Evolutionary conservation across 2,797 vertebrate genomes (phyloP).

Genomic region (Rhabdomys pumilio): DNA sequence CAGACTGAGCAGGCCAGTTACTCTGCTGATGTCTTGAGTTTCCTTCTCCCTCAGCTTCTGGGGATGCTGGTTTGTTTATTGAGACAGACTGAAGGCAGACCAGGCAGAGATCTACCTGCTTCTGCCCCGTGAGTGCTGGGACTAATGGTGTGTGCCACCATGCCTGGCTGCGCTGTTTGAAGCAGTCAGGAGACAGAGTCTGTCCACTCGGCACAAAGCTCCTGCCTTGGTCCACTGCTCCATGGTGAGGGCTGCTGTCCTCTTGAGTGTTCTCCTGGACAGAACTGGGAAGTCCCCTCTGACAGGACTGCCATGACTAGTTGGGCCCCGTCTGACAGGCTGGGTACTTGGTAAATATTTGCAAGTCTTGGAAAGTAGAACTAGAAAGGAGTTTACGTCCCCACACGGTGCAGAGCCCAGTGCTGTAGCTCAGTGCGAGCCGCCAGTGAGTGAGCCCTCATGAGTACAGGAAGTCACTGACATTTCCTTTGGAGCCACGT

Average conservation of each 20-base stretch:
- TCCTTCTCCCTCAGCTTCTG: background rate
- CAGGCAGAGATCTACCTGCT: background rate
- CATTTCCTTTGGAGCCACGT: background rate
- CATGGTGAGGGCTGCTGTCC: too few relatives aligned
- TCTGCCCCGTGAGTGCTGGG: background rate
- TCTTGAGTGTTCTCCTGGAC: background rate
- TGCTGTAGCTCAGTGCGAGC: accelerated
- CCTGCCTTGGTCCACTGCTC: background rate
- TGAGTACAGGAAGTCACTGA: background rate
- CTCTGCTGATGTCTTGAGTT: background rate
- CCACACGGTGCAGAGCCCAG: background rate
- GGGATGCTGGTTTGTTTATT: background rate
- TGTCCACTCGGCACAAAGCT: background rate
- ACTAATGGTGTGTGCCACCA: background rate
- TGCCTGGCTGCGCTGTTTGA: too few relatives aligned
- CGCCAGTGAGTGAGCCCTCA: background rate
- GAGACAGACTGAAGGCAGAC: background rate
- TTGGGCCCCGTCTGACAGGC: background rate
- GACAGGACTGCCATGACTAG: background rate
- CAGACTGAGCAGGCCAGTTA: background rate
- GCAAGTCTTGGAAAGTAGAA: background rate
- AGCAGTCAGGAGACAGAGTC: background rate
- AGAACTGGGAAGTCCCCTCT: background rate
- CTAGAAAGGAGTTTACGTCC: too few relatives aligned
- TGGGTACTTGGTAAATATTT: background rate